phyloP scores from a whole-genome alignment of 1,140 invertebrate genomes.

The Polypedilum vanderplanki region DNA sequence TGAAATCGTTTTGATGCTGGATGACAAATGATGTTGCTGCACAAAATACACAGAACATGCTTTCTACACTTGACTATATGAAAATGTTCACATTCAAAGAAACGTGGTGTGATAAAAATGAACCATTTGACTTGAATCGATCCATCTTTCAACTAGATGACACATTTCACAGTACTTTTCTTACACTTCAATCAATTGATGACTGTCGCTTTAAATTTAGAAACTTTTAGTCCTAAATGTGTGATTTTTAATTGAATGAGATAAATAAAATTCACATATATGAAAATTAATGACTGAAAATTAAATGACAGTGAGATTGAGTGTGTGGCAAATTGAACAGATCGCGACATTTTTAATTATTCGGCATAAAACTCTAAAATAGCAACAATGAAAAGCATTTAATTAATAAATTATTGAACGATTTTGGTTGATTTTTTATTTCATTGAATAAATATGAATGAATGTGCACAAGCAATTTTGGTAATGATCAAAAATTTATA shows the following conservation, averaged over 20 bases:
- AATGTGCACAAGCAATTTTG: too few species aligned
- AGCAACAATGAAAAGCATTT: not conserved
- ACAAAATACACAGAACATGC: too few species aligned
- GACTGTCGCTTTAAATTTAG: too few species aligned
- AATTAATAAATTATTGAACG: not conserved
- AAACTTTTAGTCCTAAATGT: not conserved
- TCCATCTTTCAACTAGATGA: not conserved
- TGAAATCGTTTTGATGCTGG: too few species aligned
- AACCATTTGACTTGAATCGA: not conserved
- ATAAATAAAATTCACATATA: too few species aligned
- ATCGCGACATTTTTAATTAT: not conserved
- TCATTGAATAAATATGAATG: not conserved
- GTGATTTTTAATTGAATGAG: too few species aligned
- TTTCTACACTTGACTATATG: not conserved
- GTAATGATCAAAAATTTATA: not conserved
- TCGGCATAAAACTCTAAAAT: not conserved
- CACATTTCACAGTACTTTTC: not conserved
- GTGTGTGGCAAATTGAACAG: not conserved
- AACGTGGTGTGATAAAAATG: not conserved
- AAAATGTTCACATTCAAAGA: not conserved
- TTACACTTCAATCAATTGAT: too few species aligned
- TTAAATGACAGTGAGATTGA: too few species aligned
- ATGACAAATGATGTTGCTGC: too few species aligned
- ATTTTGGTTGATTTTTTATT: not conserved
- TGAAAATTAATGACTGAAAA: not conserved